Base-by-base conservation (phyloP, 2,888 invertebrate genomes). In the Plusia festucae region DNA sequence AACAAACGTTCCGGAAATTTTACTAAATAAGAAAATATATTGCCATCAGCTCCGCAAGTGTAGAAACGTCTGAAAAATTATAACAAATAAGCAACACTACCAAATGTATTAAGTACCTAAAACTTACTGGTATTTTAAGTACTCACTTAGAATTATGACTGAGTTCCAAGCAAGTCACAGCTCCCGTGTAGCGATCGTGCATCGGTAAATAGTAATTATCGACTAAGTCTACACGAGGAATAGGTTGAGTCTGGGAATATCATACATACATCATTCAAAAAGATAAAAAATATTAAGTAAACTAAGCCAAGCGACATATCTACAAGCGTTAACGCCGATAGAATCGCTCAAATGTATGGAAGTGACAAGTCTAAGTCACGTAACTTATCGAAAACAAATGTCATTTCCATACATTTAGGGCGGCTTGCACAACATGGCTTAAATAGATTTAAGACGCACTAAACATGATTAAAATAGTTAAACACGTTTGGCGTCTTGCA, bases 151-250 rank as follows among this genome's bases (percentile, higher is more conserved):
- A 93, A 87, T 97, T 96, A 60, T 90, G 91, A 81, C 96, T 97
- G 70, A 97, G 95, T 65, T 96, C 95, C 61, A 98, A 91, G 65
- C 95, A 93, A 0, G 96, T 96, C 32, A 98, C 95, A 15, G 92
- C 93, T 8, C 98, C 98, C 30, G 97, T 96, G 64, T 96, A 95
- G 53, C 96, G 95, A 85, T 98, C 97, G 84, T 98, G 98, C 97
- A 98, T 97, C 1, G 97, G 94, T 40, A 97, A 90, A 46, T 95
- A 93, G 92, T 97, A 97, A 82, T 96, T 97, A 82, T 98, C 97
- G 0, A 60, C 8, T 65, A 94, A 93, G 74, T 94, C 94, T 34
- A 94, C 79, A 0, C 94, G 88, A 5, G 95, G 93, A 2, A 82
- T 92, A 0, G 94, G 93, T 88, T 93, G 93, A 61, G 76, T 78